Conservation (phyloP, 92 coral and sea anemone genomes). For the Heteractis magnifica region DNA sequence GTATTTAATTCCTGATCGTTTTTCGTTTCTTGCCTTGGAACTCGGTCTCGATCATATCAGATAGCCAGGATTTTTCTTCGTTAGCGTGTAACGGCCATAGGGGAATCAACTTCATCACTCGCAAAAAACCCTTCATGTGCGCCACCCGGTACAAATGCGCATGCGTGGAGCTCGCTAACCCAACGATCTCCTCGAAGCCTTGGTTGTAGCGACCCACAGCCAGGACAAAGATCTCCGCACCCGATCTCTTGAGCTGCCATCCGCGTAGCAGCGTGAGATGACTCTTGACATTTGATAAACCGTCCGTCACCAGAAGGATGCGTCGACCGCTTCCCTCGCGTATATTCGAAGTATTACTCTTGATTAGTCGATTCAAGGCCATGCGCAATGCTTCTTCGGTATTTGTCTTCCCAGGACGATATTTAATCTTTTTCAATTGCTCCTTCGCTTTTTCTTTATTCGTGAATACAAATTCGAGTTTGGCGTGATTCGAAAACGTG, state of each 20-base stretch:
- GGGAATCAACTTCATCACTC: conserved; percentile 42
- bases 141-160: conserved; percentile 53
- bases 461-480: conserved; percentile 41
- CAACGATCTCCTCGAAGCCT: conserved; percentile 47
- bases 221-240: conserved; percentile 50
- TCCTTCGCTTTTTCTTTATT: conserved; percentile 21
- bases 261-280: conserved; percentile 44
- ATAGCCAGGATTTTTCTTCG: conserved; percentile 7
- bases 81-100: conserved; percentile 23
- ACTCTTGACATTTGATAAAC: conserved; percentile 41
- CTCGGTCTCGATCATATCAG: conserved; percentile 8
- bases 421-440: conserved; percentile 22
- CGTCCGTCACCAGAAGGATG: conserved; percentile 48
- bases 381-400: conserved; percentile 48
- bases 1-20: background rate
- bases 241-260: conserved; percentile 29
- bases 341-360: conserved; percentile 26
- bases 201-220: conserved; percentile 43
- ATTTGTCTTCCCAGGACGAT: conserved; percentile 49
- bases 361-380: conserved; percentile 31
- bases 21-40: conserved; percentile 4
- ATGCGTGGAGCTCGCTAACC: conserved; percentile 44
- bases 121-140: conserved; percentile 30
- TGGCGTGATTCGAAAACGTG: conserved; percentile 47
- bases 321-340: conserved; percentile 35